phyloP scores from a whole-genome alignment of 1,140 invertebrate species.

The Papilio xuthus region DNA sequence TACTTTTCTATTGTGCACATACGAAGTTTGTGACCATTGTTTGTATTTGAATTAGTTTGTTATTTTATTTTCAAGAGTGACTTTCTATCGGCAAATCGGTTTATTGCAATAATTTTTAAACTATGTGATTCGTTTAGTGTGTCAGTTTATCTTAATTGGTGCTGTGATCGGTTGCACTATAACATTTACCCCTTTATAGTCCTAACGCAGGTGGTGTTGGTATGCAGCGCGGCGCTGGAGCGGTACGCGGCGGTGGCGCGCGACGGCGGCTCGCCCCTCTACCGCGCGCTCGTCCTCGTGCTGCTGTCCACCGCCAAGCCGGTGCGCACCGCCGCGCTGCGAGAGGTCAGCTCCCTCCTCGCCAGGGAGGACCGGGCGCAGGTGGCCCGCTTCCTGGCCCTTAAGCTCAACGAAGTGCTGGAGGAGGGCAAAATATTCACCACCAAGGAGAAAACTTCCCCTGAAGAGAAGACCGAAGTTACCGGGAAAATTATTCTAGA shows the following conservation, averaged over 20 bases:
- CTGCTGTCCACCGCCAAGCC: constrained; percentile 63
- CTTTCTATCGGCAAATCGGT: too few relatives aligned
- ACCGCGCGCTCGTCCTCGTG: constrained; percentile 64
- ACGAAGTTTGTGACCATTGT: too few relatives aligned
- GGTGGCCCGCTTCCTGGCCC: constrained; percentile 63
- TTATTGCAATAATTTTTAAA: too few relatives aligned
- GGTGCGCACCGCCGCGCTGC: constrained; percentile 57
- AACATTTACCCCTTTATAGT: constrained; percentile 81
- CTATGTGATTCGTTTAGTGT: too few relatives aligned
- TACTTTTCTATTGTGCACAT: background rate
- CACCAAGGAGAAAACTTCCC: constrained; percentile 63
- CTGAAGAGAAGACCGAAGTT: constrained; percentile 69
- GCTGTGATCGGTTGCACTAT: constrained; percentile 51
- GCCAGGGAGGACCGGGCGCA: constrained; percentile 56
- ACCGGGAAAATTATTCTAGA: constrained; percentile 79
- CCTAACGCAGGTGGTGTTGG: constrained; percentile 75
- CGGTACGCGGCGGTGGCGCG: constrained; percentile 67
- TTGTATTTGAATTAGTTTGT: too few relatives aligned
- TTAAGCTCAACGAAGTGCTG: constrained; percentile 70
- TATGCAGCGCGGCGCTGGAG: constrained; percentile 76
- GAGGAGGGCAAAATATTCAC: constrained; percentile 74
- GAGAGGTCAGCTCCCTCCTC: constrained; percentile 61
- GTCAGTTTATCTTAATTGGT: background rate
- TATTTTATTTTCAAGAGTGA: too few relatives aligned
- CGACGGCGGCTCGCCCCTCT: constrained; percentile 62